Evolutionary conservation across 2,797 vertebrate genomes (phyloP).

Genomic region (Peromyscus aztecus): DNA sequence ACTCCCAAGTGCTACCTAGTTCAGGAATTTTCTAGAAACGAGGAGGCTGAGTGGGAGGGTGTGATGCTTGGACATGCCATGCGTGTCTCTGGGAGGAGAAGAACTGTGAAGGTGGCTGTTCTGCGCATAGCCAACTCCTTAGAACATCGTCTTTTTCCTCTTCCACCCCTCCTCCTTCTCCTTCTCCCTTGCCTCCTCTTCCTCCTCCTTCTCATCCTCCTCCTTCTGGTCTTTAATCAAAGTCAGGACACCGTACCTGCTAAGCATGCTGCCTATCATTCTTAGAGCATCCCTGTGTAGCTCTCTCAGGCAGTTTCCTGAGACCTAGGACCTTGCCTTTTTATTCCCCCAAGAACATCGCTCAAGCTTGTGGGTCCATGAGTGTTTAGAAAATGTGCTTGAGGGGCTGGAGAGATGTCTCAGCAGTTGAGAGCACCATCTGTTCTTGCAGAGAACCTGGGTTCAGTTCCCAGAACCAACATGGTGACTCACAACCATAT

Average conservation of each 20-base stretch:
- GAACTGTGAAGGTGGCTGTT: neutral
- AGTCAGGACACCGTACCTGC: neutral
- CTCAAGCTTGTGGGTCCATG: neutral
- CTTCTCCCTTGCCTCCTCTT: neutral
- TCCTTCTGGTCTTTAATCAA: neutral
- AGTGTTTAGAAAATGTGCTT: neutral
- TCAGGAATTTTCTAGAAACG: neutral
- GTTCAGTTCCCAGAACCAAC: neutral
- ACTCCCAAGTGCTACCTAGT: neutral
- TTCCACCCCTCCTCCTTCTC: neutral
- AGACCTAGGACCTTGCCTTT: neutral
- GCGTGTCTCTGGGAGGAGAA: neutral
- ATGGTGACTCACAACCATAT: neutral
- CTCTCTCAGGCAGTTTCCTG: neutral
- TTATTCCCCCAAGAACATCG: neutral
- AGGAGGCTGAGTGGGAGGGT: neutral
- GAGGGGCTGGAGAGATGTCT: neutral
- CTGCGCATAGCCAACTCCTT: neutral
- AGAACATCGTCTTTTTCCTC: neutral
- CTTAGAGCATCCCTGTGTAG: neutral
- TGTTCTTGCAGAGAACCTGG: neutral
- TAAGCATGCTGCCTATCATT: too few species aligned
- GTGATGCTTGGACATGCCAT: accelerated
- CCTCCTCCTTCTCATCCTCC: neutral
- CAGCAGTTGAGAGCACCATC: too few species aligned